Evolutionary conservation across 1,140 invertebrate genomes (phyloP).

Genomic region (Panulirus ornatus): DNA sequence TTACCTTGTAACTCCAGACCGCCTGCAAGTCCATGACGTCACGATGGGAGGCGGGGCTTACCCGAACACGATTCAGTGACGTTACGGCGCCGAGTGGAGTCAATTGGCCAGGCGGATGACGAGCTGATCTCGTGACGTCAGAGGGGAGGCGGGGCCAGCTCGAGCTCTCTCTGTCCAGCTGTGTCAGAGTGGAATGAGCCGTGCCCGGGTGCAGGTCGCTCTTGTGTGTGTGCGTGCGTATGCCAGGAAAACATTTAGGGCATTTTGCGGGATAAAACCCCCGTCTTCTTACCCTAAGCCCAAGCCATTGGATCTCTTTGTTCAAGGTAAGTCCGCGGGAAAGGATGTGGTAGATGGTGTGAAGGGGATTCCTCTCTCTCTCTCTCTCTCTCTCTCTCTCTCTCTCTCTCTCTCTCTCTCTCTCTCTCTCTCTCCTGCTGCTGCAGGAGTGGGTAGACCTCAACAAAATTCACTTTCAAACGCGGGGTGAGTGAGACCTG

Average conservation of each 20-base stretch:
- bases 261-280: too few relatives aligned
- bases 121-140: not conserved
- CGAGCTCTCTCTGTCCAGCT: not conserved
- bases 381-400: too few relatives aligned
- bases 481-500: too few relatives aligned
- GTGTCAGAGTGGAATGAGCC: not conserved
- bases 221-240: not conserved
- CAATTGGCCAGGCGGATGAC: not conserved
- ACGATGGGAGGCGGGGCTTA: not conserved
- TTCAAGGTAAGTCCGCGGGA: not conserved
- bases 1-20: not conserved
- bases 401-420: too few relatives aligned
- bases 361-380: too few relatives aligned
- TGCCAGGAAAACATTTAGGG: not conserved
- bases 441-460: not conserved
- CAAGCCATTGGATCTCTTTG: not conserved
- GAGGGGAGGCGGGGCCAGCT: not conserved
- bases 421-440: too few relatives aligned
- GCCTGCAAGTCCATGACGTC: not conserved
- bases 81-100: not conserved
- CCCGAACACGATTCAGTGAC: not conserved
- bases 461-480: slow-evolving; percentile 7
- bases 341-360: too few relatives aligned
- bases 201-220: not conserved
- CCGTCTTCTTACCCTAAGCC: too few relatives aligned